Conservation (phyloP, 2,888 invertebrate genomes). For the Busseola fusca region DNA sequence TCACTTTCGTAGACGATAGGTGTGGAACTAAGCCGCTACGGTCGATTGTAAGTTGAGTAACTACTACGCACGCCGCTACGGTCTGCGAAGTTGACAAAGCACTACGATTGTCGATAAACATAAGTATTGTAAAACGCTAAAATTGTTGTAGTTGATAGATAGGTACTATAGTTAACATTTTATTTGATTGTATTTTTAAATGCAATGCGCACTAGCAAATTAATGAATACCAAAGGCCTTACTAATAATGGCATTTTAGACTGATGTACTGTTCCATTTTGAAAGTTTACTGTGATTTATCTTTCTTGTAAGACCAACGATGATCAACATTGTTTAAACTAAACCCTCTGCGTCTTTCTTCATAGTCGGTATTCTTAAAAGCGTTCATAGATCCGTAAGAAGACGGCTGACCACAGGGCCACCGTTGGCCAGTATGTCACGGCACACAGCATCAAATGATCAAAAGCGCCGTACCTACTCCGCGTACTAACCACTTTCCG, state of each 20-base stretch:
- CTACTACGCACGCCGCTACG: neutral
- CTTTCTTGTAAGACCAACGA: neutral
- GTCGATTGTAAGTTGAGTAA: neutral
- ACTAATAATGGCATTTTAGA: neutral
- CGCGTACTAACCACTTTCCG: conserved; percentile 74
- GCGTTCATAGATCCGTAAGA: conserved; percentile 79
- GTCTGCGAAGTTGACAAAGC: neutral
- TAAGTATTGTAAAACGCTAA: neutral
- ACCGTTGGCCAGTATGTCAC: conserved; percentile 80
- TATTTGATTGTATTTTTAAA: neutral
- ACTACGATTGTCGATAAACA: neutral
- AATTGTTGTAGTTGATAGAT: neutral
- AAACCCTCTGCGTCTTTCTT: conserved; percentile 27
- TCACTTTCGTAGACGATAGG: conserved; percentile 15
- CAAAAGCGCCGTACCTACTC: conserved; percentile 73
- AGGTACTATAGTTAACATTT: neutral
- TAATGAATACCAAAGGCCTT: neutral
- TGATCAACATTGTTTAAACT: neutral
- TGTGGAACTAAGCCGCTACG: neutral
- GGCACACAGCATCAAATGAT: conserved; percentile 75
- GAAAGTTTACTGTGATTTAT: neutral
- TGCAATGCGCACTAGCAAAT: neutral
- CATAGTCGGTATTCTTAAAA: conserved; percentile 62
- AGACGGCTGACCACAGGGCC: conserved; percentile 70
- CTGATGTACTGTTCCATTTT: neutral